Base-by-base conservation (phyloP, 2,797 vertebrate genomes). In the Pachyuromys duprasi region DNA sequence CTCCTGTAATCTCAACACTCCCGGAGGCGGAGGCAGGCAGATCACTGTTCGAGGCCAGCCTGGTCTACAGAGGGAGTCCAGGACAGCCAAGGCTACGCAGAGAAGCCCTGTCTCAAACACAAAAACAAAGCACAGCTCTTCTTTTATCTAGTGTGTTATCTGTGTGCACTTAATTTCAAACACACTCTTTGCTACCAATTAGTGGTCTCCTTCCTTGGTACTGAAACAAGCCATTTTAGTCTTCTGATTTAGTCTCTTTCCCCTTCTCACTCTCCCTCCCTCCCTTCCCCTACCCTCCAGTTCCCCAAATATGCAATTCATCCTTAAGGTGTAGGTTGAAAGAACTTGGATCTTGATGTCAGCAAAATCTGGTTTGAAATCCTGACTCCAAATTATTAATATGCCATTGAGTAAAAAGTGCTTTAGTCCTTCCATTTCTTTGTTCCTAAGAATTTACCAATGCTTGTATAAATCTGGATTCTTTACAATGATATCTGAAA, bases 401-500 rank as follows among this genome's bases (percentile, higher is more conserved):
- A 55, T 87, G 17, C 13, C 39, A 31, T 31, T 72, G 49, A 28
- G 12, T 91, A 20, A 75, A 42, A 83, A 18, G 42, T 69, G 9
- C 45, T 72, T 91, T 60, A 87, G 45, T 93, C 14, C n/a, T 72
- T 94, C 17, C 3, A 8, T 84, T 81, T 95, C 49, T 53, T 75
- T 75, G 62, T 75, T 95, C 53, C 76, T 88, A 89, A 84, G 80
- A 91, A 22, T 6, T 13, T 89, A 65, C 33, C 72, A 62, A 57
- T 33, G 36, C 39, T 67, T 92, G 89, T 78, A 31, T 86, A 33
- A 88, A 33, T 78, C 42, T 45, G 11, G 89, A 65, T 67, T 78
- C 80, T 82, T 0, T 91, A 72, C 89, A 63, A 42, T 92, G 89
- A 80, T 86, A 24, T n/a, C 82, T 91, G 8, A 86, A 93, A 92